Evolutionary conservation across 1,140 invertebrate genomes (phyloP).

Genomic region (Pentalonia nigronervosa): DNA sequence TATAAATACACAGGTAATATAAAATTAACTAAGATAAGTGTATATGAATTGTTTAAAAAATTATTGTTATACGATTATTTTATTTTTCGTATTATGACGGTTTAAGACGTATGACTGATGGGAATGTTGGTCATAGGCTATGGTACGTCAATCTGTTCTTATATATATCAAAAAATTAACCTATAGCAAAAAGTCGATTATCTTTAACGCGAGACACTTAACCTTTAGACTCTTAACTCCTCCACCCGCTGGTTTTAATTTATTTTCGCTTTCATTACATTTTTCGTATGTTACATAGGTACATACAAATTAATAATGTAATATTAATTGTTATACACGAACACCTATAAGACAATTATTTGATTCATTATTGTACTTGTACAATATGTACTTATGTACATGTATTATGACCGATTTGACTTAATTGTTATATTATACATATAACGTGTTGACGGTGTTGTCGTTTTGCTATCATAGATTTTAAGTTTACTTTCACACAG

Average conservation of each 20-base stretch:
- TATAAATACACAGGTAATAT: neutral
- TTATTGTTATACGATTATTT: too few species aligned
- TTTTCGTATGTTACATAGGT: neutral
- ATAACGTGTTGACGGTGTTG: neutral
- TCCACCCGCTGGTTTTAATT: neutral
- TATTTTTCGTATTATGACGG: too few species aligned
- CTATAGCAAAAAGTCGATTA: neutral
- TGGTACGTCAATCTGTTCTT: neutral
- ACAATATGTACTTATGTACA: neutral
- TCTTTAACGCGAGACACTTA: neutral
- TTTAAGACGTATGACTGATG: neutral
- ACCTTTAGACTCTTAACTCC: neutral
- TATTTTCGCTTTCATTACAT: slow-evolving; percentile 5
- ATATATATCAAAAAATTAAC: neutral
- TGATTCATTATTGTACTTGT: too few species aligned
- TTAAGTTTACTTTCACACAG: neutral
- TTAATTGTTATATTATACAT: neutral
- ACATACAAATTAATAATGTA: neutral
- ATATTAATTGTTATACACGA: neutral
- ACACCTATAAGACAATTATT: too few species aligned
- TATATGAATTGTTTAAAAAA: neutral
- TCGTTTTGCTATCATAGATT: neutral
- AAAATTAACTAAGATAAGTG: neutral
- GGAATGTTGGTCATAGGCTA: neutral
- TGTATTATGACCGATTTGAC: neutral